These are phyloP conservation scores for Spatulosminthurus flaviceps DNA, from an alignment of 2,888 invertebrate genomes.

Conservation along the genomic window DNA sequence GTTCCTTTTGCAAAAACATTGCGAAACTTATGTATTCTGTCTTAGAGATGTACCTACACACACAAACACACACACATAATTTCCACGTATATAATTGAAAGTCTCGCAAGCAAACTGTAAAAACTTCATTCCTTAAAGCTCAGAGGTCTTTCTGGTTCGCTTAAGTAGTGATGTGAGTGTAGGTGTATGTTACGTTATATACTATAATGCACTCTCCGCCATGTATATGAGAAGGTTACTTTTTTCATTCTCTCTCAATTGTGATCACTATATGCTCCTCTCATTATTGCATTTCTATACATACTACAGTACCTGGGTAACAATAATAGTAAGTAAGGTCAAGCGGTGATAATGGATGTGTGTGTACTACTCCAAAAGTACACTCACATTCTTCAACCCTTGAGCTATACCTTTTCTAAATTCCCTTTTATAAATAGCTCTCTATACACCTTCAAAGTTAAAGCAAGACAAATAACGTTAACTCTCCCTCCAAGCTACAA, in stretches of 20 bases:
- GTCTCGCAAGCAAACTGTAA: conserved; percentile 33
- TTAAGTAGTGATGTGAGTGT: not conserved
- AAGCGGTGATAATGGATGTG: not conserved
- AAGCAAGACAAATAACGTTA: too few relatives aligned
- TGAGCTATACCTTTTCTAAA: not conserved
- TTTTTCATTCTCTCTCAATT: not conserved
- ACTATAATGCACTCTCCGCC: not conserved
- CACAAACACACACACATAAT: too few relatives aligned
- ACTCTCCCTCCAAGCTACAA: not conserved
- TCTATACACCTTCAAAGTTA: too few relatives aligned
- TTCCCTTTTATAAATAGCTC: too few relatives aligned
- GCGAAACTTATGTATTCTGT: too few relatives aligned
- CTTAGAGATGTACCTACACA: too few relatives aligned
- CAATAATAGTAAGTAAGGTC: not conserved
- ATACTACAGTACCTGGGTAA: not conserved
- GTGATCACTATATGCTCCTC: not conserved
- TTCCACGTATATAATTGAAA: too few relatives aligned
- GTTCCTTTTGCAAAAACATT: too few relatives aligned
- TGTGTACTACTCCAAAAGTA: not conserved
- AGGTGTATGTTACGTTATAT: conserved; percentile 15
- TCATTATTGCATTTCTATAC: not conserved
- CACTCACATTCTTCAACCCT: not conserved
- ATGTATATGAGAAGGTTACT: not conserved
- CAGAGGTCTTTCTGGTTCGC: conserved; percentile 41
- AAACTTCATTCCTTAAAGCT: conserved; percentile 38